phyloP scores from a whole-genome alignment of 2,113 vertebrate genomes.

The Alligator mississippiensis region DNA sequence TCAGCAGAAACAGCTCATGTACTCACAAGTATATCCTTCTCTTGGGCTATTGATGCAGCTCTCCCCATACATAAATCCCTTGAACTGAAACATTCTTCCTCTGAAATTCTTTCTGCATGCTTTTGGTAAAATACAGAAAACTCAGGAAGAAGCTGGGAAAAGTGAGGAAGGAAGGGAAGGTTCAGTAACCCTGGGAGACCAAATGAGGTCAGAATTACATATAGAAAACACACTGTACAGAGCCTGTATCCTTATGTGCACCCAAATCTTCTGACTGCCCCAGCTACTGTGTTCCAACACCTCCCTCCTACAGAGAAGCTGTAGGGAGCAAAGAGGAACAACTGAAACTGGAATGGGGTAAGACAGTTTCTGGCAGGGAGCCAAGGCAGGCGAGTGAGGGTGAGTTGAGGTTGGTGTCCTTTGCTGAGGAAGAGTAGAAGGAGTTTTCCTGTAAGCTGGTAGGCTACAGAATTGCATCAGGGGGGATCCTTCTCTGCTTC shows the following conservation, averaged over 20 bases:
- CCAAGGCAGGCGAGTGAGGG: neutral
- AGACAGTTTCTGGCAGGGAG: slow-evolving; percentile 13
- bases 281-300: neutral
- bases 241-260: neutral
- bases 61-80: rapidly evolving
- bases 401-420: slow-evolving; percentile 28
- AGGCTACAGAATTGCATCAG: neutral
- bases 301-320: neutral
- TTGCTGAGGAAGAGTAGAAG: neutral
- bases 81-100: neutral
- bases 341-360: neutral
- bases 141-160: neutral
- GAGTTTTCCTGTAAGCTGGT: neutral
- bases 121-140: neutral
- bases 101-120: neutral
- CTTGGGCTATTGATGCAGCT: neutral
- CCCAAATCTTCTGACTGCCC: neutral
- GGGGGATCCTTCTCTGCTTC: neutral
- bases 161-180: neutral
- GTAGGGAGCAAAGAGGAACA: neutral
- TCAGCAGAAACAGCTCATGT: neutral
- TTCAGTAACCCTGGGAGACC: neutral
- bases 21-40: neutral
- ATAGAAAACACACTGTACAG: neutral
- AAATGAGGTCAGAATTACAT: neutral